Evolutionary conservation across 2,113 vertebrate species (phyloP), one percentile per base, ranked within the genome.

Genomic region (Thoracochromis brauschi): DNA sequence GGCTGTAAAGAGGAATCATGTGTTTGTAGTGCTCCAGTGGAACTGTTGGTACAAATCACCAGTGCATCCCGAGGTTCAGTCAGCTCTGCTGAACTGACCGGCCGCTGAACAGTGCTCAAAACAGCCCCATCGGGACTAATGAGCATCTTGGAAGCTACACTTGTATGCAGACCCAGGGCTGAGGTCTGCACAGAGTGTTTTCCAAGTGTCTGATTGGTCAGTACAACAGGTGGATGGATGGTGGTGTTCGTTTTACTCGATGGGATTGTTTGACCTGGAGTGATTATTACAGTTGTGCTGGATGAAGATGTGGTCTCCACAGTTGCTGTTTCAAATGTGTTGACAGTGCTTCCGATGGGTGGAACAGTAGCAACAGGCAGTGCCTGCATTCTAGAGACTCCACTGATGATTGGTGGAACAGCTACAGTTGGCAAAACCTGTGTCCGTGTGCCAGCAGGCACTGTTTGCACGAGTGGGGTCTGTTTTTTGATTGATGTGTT

Each of bases 101-200:
- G 95, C 85, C 94, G 93, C 95, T 95, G 96, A 95, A 97, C 94
- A 92, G 97, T 94, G 95, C 97, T 98, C 93, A 99, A 91, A 97
- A 98, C 95, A 11, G 97, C 97, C 84, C 97, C 97, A 86, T 99
- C 98, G 73, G 98, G 97, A 94, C 98, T 98, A 90, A 98, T 96
- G 87, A 98, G 95, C 47, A 99, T 94, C 93, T 98, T 98, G 80
- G 97, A 94, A 85, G 97, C 93, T 71, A 95, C 91, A 55, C 94
- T 96, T 80, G 96, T 93, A 79, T 96, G 96, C 92, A 95, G 88
- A 88, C 94, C 91, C 63, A 97, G 93, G 5, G 95, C 49, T 85
- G 91, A 96, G 7, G 84, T 81, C 85, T 92, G 93, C 55, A 89
- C n/a, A 45, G 86, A 58, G 53, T 87, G 57, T 73, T 93, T 95